phyloP scores from a whole-genome alignment of 2,888 invertebrate species.

The Epistrophella euchroma region DNA sequence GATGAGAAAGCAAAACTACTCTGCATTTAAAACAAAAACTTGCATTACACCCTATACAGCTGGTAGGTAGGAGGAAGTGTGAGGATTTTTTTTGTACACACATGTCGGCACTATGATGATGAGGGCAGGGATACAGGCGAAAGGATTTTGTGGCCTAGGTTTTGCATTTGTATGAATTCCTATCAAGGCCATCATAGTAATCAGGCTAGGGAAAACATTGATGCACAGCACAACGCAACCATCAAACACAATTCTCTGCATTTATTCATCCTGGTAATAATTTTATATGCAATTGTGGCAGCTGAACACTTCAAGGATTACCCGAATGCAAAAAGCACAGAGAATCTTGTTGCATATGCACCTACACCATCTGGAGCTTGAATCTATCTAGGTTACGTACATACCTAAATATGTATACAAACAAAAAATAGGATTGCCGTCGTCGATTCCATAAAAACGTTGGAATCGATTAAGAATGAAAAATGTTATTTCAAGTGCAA shows the following conservation, averaged over 20 bases:
- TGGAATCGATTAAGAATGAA: constrained; percentile 53
- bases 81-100: background rate
- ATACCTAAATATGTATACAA: background rate
- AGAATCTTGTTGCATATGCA: background rate
- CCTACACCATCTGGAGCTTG: constrained; percentile 24
- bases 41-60: background rate
- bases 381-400: background rate
- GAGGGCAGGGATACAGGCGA: background rate
- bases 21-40: constrained; percentile 60
- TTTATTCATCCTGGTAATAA: constrained; percentile 73
- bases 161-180: constrained; percentile 62
- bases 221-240: constrained; percentile 40
- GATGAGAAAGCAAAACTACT: constrained; percentile 61
- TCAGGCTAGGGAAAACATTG: constrained; percentile 63
- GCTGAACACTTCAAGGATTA: constrained; percentile 72
- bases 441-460: constrained; percentile 12
- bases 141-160: constrained; percentile 39
- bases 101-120: background rate
- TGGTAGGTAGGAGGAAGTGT: background rate
- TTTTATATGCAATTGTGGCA: constrained; percentile 75
- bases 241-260: constrained; percentile 26
- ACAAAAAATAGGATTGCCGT: background rate
- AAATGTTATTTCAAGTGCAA: constrained; percentile 39
- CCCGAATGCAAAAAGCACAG: constrained; percentile 55
- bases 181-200: constrained; percentile 71